Evolutionary conservation across 2,797 vertebrate genomes (phyloP), one percentile per base, ranked within the genome.

Genomic region (Oryzias sinensis): DNA sequence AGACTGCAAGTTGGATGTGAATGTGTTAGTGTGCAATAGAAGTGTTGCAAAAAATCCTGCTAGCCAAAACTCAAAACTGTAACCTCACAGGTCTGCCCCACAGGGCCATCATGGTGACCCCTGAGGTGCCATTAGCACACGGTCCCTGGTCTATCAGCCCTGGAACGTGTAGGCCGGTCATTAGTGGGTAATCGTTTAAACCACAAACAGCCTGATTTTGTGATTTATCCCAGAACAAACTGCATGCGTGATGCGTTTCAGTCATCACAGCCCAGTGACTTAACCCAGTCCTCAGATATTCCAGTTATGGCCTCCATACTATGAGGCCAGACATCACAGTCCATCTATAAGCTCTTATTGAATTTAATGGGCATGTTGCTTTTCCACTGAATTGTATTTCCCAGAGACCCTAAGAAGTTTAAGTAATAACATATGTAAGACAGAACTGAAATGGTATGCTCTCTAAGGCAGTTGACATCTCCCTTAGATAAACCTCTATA

Each of bases 101-200:
- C 54, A 44, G 1, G 29, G 57, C 65, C 59, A 64, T 53, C 64
- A 17, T 1, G 15, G n/a, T 15, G 65, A 62, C 25, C 60, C 15
- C 37, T 8, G 50, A 60, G 15, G 49, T 13, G 43, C 24, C 51
- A 8, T 5, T 2, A 22, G 49, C 73, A 50, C 62, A 24, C 16
- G 42, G 45, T 25, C 45, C 2, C 47, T 16, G 47, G 50, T 24
- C 52, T 6, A 46, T 56, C 53, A 43, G 48, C 57, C 6, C 58
- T 49, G 49, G n/a, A 50, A 56, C 2, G 40, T 65, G 65, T 81
- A 58, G 78, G 75, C 16, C 25, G 65, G 41, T 81, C 75, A 81
- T 88, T 81, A 87, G 72, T 33, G 14, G 20, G 41, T 82, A 83
- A 86, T 86, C 68, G 56, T 43, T 72, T 79, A 54, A 74, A 59